A percentile compares a stretch with the other conserved stretches of the same genome.
Conservation (phyloP, 2,797 vertebrate genomes). For the Cynopterus sphinx region DNA sequence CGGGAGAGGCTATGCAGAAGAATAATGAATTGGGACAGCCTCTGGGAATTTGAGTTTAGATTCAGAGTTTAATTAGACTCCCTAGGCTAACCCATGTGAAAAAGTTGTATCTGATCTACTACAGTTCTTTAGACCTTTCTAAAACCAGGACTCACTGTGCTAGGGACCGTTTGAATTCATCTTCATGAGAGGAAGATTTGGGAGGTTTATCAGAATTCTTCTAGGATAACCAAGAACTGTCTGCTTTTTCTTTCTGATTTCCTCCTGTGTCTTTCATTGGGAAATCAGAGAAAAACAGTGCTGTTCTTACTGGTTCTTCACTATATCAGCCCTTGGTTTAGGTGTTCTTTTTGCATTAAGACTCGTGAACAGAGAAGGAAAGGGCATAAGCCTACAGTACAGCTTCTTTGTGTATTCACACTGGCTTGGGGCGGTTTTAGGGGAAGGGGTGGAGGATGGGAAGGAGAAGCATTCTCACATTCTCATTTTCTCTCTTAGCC, state of each 20-base stretch:
- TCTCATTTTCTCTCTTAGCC: constrained; percentile 83
- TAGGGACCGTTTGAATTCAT: background rate
- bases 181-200: background rate
- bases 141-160: background rate
- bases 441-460: background rate
- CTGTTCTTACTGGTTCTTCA: background rate
- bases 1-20: background rate
- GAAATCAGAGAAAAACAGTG: background rate
- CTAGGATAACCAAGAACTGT: background rate
- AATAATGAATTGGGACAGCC: background rate
- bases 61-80: background rate
- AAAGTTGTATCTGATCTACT: background rate
- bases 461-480: background rate
- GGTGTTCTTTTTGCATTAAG: background rate
- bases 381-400: fast-evolving
- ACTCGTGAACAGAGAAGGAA: background rate
- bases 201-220: background rate
- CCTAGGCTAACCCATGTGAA: background rate
- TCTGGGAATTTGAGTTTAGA: background rate
- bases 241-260: background rate
- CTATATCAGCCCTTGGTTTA: background rate
- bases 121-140: constrained; percentile 25
- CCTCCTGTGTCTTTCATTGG: background rate
- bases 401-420: background rate
- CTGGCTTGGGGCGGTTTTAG: background rate